Evolutionary conservation across 2,888 invertebrate genomes (phyloP), one percentile per base, ranked within the genome.

Genomic region (Diaperis boleti): DNA sequence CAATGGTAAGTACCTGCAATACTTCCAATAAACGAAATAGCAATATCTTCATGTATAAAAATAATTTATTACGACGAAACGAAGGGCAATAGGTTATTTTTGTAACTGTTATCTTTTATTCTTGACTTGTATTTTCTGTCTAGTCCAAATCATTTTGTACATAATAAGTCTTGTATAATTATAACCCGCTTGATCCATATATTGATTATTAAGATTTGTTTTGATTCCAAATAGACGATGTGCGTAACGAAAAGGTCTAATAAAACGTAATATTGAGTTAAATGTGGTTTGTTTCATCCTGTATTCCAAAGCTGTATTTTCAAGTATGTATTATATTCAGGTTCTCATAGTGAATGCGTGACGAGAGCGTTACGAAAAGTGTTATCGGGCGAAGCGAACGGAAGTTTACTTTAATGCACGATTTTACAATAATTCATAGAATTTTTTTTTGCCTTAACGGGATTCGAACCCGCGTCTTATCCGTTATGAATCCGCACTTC

Each of bases 1-100:
- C 39, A 52, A 45, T 62, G 59, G 59, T 69, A 69, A 67, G 69
- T 66, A 69, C 69, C 67, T 69, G 69, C 67, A 59, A 62, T 45
- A 66, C 64, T 67, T 69, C 66, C 69, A 66, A 22, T 57, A 45
- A 57, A 37, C 14, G 18, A 54, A 42, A 11, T 54, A 54, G 54
- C 42, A 45, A 22, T 45, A 35, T 26, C 11, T 47, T 37, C 44
- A n/a, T n/a, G n/a, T 20, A 14, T 39, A 45, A 35, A 44, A 39
- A 26, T 31, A 29, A 35, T 41, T 39, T 37, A 37, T 26, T 35
- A 44, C 6, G 26, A 31, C 29, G 35, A 35, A 37, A 57, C 26
- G 22, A 55, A 31, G 5, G 55, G 55, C 42, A 54, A 54, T 54
- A 54, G 42, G 54, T 54, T 54, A 54, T 54, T 54, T 54, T 54